Base-by-base conservation (phyloP, 2,113 vertebrate genomes). In the Procavia capensis region DNA sequence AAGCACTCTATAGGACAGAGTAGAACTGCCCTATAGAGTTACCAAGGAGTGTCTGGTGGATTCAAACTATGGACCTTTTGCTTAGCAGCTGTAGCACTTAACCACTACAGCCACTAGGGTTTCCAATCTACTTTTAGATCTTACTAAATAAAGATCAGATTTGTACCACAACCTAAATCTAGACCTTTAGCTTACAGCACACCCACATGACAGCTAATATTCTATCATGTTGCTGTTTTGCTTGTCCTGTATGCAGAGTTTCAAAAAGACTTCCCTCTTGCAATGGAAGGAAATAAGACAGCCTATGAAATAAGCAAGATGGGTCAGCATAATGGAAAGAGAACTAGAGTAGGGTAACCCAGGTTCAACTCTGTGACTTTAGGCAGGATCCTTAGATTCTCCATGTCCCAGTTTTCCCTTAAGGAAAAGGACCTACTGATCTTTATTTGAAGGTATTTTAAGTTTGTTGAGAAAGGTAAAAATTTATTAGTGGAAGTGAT, bases 371-470 rank as follows among this genome's bases (percentile, higher is more conserved):
- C 41, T 88, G 75, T 63, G 20, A 92, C 63, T 91, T 64, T 75
- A 50, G n/a, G 84, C 80, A 85, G 91, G 22, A 78, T 59, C 88
- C 86, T 70, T 68, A 80, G 41, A 24, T 19, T 94, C 75, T 79
- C 43, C 88, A 81, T 43, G 50, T 47, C 80, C 96, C 47, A 76
- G 70, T 85, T 96, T 96, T 92, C 84, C 93, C 88, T 59, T 84
- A 81, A 95, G 75, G 86, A 45, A 91, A 93, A 88, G 45, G 79
- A 74, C 93, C 90, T 92, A 93, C 94, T 70, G 68, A 95, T 87
- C 79, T 94, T 95, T 93, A 59, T 54, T 93, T 70, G 17, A n/a
- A 36, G 16, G 34, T 16, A 9, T 66, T 88, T 95, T 75, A 68
- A 93, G n/a, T 41, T 10, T 6, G 2, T 72, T n/a, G 59, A 79